Conservation (phyloP, 2,888 invertebrate genomes). For the Brachycybe producta region DNA sequence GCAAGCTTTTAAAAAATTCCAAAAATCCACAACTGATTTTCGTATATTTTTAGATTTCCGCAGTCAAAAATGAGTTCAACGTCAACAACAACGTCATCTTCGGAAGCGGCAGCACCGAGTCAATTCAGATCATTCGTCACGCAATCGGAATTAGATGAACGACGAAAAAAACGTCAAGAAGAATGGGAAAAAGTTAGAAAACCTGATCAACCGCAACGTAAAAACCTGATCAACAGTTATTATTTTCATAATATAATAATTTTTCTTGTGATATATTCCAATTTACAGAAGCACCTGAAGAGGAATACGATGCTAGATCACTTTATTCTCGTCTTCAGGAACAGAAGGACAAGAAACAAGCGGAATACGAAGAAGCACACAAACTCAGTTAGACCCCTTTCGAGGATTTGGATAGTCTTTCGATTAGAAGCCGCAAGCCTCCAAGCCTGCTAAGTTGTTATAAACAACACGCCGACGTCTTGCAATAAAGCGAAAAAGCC, state of each 20-base stretch:
- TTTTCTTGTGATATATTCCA: conserved; percentile 7
- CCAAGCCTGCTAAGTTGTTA: no score
- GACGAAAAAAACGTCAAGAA: conserved; percentile 66
- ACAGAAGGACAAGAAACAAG: conserved; percentile 76
- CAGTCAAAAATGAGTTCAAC: no score
- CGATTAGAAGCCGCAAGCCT: neutral
- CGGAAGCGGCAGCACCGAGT: no score
- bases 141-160: conserved; percentile 71
- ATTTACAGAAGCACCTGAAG: conserved; percentile 71
- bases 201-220: conserved; percentile 67
- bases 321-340: conserved; percentile 87
- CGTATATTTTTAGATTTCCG: no score
- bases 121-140: conserved; percentile 52
- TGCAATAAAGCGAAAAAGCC: no score
- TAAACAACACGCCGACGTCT: no score
- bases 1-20: no score
- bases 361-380: conserved; percentile 89
- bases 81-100: no score
- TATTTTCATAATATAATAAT: neutral
- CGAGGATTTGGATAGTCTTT: conserved; percentile 4
- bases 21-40: no score
- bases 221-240: neutral
- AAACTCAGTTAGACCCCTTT: conserved; percentile 88
- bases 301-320: conserved; percentile 64
- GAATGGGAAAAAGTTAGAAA: conserved; percentile 94